These are phyloP conservation scores for Acanthopleura granulata DNA, from an alignment of 2,888 invertebrate species.

Conservation along the genomic window DNA sequence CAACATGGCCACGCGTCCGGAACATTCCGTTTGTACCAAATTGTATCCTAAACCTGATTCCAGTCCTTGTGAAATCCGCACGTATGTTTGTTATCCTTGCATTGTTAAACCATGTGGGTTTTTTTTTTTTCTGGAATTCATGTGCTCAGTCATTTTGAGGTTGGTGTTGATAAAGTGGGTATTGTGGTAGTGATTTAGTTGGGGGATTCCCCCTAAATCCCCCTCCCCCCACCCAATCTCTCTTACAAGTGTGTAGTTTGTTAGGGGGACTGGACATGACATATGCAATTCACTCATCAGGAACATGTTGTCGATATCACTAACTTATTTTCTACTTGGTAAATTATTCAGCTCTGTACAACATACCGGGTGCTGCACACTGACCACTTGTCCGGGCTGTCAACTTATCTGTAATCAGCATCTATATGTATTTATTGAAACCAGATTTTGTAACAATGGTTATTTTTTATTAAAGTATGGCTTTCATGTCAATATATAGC, in stretches of 20 bases:
- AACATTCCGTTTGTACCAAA: too few species aligned
- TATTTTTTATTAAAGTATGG: constrained; percentile 38
- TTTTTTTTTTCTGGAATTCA: too few species aligned
- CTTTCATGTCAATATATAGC: constrained; percentile 24
- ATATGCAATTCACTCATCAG: constrained; percentile 7
- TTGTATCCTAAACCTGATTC: too few species aligned
- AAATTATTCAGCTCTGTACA: not conserved
- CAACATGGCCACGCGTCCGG: too few species aligned
- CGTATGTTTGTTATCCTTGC: too few species aligned
- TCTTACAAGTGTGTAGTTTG: constrained; percentile 1
- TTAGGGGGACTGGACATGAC: not conserved
- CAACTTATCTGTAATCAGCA: not conserved
- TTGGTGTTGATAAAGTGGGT: too few species aligned
- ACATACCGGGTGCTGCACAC: too few species aligned
- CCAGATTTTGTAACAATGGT: constrained; percentile 32
- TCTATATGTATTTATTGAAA: constrained; percentile 36
- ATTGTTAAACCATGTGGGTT: too few species aligned
- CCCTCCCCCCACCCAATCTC: not conserved
- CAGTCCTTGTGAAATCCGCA: too few species aligned
- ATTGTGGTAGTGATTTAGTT: too few species aligned
- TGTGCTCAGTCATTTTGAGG: too few species aligned
- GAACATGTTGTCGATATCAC: not conserved
- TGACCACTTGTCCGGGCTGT: too few species aligned
- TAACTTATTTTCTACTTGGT: constrained; percentile 5
- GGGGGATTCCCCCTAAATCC: not conserved